Percentiles rank a stretch among this genome's conserved stretches.
Evolutionary conservation across 2,113 vertebrate species (phyloP).

Genomic region (Cavia porcellus): DNA sequence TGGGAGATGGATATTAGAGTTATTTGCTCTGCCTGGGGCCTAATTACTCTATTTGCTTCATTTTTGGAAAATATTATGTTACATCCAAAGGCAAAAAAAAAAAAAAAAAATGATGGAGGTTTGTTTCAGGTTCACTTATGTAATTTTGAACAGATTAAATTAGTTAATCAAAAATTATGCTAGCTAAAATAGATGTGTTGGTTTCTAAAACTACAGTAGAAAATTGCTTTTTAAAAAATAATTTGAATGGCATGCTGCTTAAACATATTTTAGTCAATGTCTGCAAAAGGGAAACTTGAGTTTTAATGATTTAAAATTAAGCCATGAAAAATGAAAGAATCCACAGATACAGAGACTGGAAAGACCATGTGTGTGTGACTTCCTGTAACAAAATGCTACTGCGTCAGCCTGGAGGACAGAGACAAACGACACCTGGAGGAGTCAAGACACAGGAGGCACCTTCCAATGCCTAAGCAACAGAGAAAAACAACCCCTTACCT

Average conservation of each 20-base stretch:
- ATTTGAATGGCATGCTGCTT: conserved; percentile 58
- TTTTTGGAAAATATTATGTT: conserved; percentile 87
- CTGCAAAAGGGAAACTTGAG: conserved; percentile 25
- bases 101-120: conserved; percentile 83
- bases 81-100: conserved; percentile 80
- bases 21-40: conserved; percentile 77
- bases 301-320: conserved; percentile 65
- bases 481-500: not conserved
- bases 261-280: conserved; percentile 64
- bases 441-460: not conserved
- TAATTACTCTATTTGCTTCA: conserved; percentile 85
- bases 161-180: conserved; percentile 86
- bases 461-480: not conserved
- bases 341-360: not conserved
- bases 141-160: conserved; percentile 86
- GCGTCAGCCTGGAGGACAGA: not conserved
- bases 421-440: not conserved
- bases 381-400: not conserved
- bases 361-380: not conserved
- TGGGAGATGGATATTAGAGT: conserved; percentile 67
- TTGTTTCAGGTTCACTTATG: conserved; percentile 86
- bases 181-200: conserved; percentile 83
- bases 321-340: not conserved
- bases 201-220: conserved; percentile 81
- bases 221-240: conserved; percentile 79